Base-by-base conservation (phyloP, 2,113 vertebrate genomes). In the Hemibates koningsi region DNA sequence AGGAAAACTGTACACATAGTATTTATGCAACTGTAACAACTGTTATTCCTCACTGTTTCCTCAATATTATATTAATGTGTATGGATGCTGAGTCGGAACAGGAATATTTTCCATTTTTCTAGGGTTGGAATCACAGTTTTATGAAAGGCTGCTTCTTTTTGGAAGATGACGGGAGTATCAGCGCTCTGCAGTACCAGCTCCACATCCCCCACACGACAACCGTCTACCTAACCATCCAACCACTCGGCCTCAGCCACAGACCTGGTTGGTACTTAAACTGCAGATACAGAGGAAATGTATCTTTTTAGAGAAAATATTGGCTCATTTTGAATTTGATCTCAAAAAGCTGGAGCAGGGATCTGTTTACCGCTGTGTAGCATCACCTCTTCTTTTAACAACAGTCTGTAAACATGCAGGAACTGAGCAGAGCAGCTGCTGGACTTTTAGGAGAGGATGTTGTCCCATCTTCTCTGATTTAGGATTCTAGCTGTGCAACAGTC, bases 101-200 rank as follows among this genome's bases (percentile, higher is more conserved):
- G 24, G 41, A 38, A 19, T 80, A 5, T 91, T 83, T 85, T 82
- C 6, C 32, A 54, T 89, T 38, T 1, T 95, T 95, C 38, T 92
- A 99, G 98, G 97, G 97, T 4, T 98, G 98, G 98, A 97, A 96
- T 1, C 89, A 94, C 53, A 92, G 90, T 36, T 95, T 86, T 1
- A 93, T 97, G 87, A 98, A 95, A 90, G 98, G 98, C 79, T 98
- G 98, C 90, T 98, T 99, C 94, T 98, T 97, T 93, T 83, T 98
- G 81, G 98, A 99, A 88, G 97, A 98, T 1, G 95, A 97, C 63
- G 96, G 97, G 24, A 97, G 95, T 63, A 96, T 98, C 41, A 54
- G 96, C 85, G 97, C 97, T 80, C 97, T 98, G 90, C 98, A 97
- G 87, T 99, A 98, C 93, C 96, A 92, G 73, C 89, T 99, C 91